Evolutionary conservation across 64 coral and sea anemone genomes (phyloP), one percentile per base, ranked within the genome.

Genomic region (Astreopora myriophthalma): DNA sequence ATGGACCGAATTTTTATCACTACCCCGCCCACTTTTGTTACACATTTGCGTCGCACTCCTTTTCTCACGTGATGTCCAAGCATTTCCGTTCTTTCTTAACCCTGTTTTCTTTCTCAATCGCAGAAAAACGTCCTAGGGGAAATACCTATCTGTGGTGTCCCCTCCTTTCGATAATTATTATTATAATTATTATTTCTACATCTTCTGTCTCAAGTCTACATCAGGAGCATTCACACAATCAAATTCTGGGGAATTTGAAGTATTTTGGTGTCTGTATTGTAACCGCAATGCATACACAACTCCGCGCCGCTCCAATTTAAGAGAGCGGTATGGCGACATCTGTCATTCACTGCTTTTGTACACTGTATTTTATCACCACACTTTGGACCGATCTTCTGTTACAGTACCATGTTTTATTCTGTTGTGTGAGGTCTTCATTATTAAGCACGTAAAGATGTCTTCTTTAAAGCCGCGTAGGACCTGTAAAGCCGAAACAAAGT

Each of bases 401-500:
- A 65, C 61, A 23, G 23, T 1, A 65, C 23, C 61, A 65, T 26
- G 20, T 23, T 65, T 25, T 26, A 25, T 5, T 26, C 20, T 65
- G 23, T 26, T 25, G 20, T 26, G 61, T 65, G 61, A 65, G 23
- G 61, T 65, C 61, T 65, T 65, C 23, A 26, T 65, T 65, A 65
- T 65, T 24, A 65, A 75, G 73, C 73, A 75, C 34, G 1, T 28
- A 75, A 75, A 78, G 34, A 89, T 89, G 87, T 79, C 74, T 89
- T 89, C 87, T 63, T 73, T 58, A 65, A 35, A 36, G 32, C 71
- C 36, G 57, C 74, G 89, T 75, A 62, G 42, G 34, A 92, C 30
- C 55, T 75, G 79, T 51, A 85, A 92, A 92, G 44, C 31, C 22
- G 48, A 92, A 74, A 92, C 89, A 28, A 92, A 92, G 24, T 92